Conservation (phyloP, 2,888 invertebrate genomes). For the Erebia palarica region DNA sequence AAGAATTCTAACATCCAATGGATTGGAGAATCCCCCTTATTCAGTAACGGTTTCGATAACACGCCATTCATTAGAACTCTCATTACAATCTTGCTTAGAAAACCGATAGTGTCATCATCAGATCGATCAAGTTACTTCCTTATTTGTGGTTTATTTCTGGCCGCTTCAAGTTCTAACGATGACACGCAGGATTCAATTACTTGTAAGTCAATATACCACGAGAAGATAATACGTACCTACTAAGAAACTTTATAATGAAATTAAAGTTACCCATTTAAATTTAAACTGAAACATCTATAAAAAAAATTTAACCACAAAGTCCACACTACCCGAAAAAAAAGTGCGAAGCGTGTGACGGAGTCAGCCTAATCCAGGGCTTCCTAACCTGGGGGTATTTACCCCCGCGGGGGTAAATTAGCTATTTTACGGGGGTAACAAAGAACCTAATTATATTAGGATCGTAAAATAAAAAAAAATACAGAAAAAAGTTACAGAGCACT, state of each 20-base stretch:
- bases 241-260: neutral
- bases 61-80: neutral
- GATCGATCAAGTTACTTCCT: conserved; percentile 52
- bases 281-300: too few species aligned
- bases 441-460: neutral
- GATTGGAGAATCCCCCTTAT: neutral
- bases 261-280: neutral
- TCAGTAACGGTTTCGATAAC: conserved; percentile 3
- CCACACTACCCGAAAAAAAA: too few species aligned
- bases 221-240: neutral
- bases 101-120: conserved; percentile 22
- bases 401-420: neutral
- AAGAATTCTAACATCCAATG: neutral
- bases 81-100: neutral
- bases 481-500: too few species aligned
- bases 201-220: conserved; percentile 31
- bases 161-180: conserved; percentile 37
- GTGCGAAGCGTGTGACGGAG: too few species aligned
- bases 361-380: neutral
- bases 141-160: conserved; percentile 52
- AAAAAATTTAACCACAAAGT: too few species aligned
- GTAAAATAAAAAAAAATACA: too few species aligned
- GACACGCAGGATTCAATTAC: conserved; percentile 32
- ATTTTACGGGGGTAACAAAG: conserved; percentile 7
- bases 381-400: too few species aligned